Base-by-base conservation (phyloP, 2,888 invertebrate species). In the Pseudococcus viburni region DNA sequence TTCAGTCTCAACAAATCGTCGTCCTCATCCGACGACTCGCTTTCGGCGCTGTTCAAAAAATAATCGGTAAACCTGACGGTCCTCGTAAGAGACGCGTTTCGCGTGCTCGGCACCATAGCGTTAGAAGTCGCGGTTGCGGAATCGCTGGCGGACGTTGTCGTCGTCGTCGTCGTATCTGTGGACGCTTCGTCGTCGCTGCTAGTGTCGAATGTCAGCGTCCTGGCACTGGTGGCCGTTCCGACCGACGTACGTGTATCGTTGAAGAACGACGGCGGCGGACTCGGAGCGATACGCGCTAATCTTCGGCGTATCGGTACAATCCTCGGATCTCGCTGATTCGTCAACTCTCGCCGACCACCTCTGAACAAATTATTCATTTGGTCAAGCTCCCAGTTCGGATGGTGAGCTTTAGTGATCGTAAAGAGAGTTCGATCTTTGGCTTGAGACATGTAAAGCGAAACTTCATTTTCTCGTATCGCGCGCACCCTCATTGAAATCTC, bases 351-450 rank as follows among this genome's bases (percentile, higher is more conserved):
- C n/a, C 77, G 77, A 39, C 42, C 77, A 77, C 39, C 77, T 77
- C 77, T 22, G 77, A 77, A 77, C 39, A 77, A 26, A 26, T 26
- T 68, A 68, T 68, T 55, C 59, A 55, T 46, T 22, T 86, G 86
- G n/a, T 68, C 86, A 2, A 86, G 46, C 73, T 86, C 86, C 68
- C 59, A 68, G 68, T 73, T 73, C 15, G 68, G 39, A 12, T 48
- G 42, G 64, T 86, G 86, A 68, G 86, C 86, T 46, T 86, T 86
- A 17, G 86, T 86, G 68, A 86, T 73, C 64, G 86, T 86, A 73
- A 86, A 86, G 64, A 86, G 73, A 46, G 86, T 64, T 19, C 86
- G 86, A 86, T 86, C 86, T 68, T 86, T 86, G 68, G 86, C 86
- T 86, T 86, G 86, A 46, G 86, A 86, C 73, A 86, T 86, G 22